Percentiles rank a stretch among this genome's conserved stretches.
phyloP scores from a whole-genome alignment of 2,113 vertebrate species.

The Sturnira hondurensis region DNA sequence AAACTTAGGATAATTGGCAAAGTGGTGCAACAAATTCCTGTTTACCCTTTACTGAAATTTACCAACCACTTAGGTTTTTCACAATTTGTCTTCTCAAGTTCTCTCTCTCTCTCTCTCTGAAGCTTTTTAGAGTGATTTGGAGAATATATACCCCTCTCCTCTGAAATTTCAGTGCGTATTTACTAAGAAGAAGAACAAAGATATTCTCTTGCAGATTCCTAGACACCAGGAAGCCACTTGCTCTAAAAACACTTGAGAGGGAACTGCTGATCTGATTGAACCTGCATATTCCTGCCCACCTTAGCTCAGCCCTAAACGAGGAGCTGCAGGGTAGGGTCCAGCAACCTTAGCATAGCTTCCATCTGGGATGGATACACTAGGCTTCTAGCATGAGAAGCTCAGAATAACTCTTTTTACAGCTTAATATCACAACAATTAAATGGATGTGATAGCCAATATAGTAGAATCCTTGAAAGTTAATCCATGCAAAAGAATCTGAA shows the following conservation, averaged over 20 bases:
- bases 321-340: not conserved
- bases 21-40: not conserved
- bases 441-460: not conserved
- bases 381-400: not conserved
- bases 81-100: not conserved
- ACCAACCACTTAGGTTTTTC: not conserved
- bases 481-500: not conserved
- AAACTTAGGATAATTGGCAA: not conserved
- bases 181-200: not conserved
- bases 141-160: rapidly evolving
- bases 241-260: not conserved
- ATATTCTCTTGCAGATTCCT: no score
- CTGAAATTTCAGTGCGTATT: not conserved
- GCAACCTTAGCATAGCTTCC: not conserved
- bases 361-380: no score
- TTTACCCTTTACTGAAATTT: not conserved
- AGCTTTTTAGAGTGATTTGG: not conserved
- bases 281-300: rapidly evolving
- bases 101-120: not conserved
- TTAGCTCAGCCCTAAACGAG: not conserved
- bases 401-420: not conserved
- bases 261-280: not conserved
- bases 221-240: not conserved
- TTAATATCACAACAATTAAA: not conserved
- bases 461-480: not conserved